phyloP scores from a whole-genome alignment of 2,113 vertebrate species.

The Hippocampus abdominalis region DNA sequence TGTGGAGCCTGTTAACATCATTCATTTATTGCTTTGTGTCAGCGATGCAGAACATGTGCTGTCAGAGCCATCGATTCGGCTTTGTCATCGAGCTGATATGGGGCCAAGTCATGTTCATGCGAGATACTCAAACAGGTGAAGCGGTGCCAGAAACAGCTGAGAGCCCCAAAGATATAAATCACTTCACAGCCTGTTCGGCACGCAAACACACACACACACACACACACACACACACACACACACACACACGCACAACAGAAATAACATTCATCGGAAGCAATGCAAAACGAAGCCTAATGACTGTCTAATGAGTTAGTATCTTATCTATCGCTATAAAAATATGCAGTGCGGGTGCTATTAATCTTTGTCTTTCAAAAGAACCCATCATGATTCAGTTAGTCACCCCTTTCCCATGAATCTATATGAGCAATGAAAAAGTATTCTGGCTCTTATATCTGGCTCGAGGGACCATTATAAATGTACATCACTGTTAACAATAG shows the following conservation, averaged over 20 bases:
- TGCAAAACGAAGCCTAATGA: not conserved
- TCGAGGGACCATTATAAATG: conserved; percentile 15
- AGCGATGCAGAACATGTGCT: conserved; percentile 19
- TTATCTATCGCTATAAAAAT: conserved; percentile 1
- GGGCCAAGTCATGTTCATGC: conserved; percentile 6
- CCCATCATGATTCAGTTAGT: not conserved
- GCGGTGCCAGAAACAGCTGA: conserved; percentile 41
- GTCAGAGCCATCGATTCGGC: conserved; percentile 16
- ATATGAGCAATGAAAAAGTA: not conserved
- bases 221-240: too few relatives aligned
- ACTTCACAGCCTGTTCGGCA: not conserved
- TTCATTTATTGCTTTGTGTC: conserved; percentile 32
- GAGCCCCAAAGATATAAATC: conserved; percentile 28
- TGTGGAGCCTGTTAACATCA: conserved; percentile 54
- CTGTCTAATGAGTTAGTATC: conserved; percentile 4
- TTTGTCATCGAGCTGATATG: conserved; percentile 44
- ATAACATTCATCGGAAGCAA: not conserved
- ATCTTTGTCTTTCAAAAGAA: conserved; percentile 3
- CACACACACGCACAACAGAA: not conserved
- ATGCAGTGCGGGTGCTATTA: not conserved
- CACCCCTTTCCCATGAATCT: not conserved
- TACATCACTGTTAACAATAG: conserved; percentile 1
- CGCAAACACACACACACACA: not conserved
- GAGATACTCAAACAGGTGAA: conserved; percentile 48
- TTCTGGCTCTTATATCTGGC: conserved; percentile 14